Conservation (phyloP, 2,113 vertebrate species). For the Apeltes quadracus region DNA sequence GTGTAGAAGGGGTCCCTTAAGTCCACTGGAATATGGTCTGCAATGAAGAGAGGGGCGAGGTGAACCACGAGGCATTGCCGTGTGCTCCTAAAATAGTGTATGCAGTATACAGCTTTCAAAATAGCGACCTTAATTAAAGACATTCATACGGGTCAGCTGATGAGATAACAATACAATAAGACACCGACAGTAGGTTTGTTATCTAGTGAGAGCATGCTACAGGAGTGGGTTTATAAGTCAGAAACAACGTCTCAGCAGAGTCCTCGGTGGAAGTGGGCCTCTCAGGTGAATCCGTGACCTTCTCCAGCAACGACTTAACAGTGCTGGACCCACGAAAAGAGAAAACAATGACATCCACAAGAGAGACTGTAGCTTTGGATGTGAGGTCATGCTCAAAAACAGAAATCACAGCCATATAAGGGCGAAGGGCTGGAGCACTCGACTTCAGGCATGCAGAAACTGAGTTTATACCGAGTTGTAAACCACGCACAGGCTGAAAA, state of each 20-base stretch:
- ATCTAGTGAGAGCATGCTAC: slow-evolving; percentile 5
- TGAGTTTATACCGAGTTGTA: slow-evolving; percentile 27
- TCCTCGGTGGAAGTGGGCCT: slow-evolving; percentile 16
- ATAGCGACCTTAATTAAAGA: neutral
- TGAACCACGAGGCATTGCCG: neutral
- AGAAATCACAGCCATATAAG: slow-evolving; percentile 58
- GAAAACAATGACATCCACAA: slow-evolving; percentile 32
- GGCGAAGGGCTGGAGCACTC: slow-evolving; percentile 29
- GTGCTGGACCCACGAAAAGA: slow-evolving; percentile 28
- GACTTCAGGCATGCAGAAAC: slow-evolving; percentile 19
- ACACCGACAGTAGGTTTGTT: neutral
- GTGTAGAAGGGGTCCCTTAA: slow-evolving; percentile 95
- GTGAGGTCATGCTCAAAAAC: slow-evolving; percentile 56
- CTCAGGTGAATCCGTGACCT: slow-evolving; percentile 37
- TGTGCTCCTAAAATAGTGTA: neutral
- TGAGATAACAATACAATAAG: neutral
- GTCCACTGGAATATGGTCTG: slow-evolving; percentile 96
- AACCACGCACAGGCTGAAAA: slow-evolving; percentile 27
- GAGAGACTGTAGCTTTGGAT: slow-evolving; percentile 39
- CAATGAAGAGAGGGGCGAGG: slow-evolving; percentile 7
- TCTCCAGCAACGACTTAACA: slow-evolving; percentile 33
- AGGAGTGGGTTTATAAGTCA: slow-evolving; percentile 24
- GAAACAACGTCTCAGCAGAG: neutral
- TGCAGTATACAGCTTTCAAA: neutral
- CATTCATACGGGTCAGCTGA: neutral